phyloP scores from a whole-genome alignment of 2,113 vertebrate species.

The Oryzias javanicus region DNA sequence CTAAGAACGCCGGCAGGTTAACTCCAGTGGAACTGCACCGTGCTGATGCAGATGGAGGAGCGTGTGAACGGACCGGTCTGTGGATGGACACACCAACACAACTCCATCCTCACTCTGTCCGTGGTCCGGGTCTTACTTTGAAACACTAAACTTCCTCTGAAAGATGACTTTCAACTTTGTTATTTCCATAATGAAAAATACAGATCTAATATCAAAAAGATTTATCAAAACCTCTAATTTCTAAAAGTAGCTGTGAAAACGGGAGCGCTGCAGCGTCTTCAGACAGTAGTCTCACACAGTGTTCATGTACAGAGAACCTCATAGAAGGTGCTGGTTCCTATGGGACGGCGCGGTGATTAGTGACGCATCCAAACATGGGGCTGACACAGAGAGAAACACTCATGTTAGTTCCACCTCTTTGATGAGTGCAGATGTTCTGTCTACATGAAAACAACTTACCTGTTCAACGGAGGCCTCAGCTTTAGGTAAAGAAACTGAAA shows the following conservation, averaged over 20 bases:
- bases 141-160: too few relatives aligned
- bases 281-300: slow-evolving; percentile 43
- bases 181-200: slow-evolving; percentile 58
- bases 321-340: slow-evolving; percentile 59
- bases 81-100: too few relatives aligned
- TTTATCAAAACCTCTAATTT: slow-evolving; percentile 59
- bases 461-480: slow-evolving; percentile 41
- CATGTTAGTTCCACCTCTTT: neutral
- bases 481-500: slow-evolving; percentile 76
- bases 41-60: too few relatives aligned
- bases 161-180: neutral
- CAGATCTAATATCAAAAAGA: slow-evolving; percentile 64
- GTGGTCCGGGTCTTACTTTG: too few relatives aligned
- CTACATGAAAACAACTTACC: slow-evolving; percentile 45
- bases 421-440: neutral
- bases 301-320: slow-evolving; percentile 52
- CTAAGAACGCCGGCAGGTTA: too few relatives aligned
- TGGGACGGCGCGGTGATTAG: slow-evolving; percentile 20
- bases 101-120: too few relatives aligned
- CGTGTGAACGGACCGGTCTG: too few relatives aligned
- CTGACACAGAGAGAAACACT: slow-evolving; percentile 3
- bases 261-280: slow-evolving; percentile 20
- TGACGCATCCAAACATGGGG: slow-evolving; percentile 9
- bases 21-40: too few relatives aligned
- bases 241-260: slow-evolving; percentile 52